Percentiles rank a stretch among this genome's conserved stretches.
phyloP scores from a whole-genome alignment of 2,113 vertebrate species.

The Thryonomys swinderianus region DNA sequence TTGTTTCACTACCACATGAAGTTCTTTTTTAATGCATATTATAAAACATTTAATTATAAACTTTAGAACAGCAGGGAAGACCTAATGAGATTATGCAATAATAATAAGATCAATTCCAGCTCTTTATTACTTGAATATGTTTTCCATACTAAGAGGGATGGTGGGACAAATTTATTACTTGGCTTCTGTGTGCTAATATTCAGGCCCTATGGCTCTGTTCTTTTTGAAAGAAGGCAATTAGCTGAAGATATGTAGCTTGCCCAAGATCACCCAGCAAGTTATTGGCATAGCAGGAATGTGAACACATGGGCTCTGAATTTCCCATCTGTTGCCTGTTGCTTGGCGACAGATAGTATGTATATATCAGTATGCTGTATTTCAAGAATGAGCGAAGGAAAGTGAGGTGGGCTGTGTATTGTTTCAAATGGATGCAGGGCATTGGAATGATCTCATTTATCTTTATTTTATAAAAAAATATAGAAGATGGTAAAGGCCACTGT shows the following conservation, averaged over 20 bases:
- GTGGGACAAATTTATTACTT: constrained; percentile 76
- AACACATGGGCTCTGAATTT: constrained; percentile 80
- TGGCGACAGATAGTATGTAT: constrained; percentile 74
- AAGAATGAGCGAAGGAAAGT: constrained; percentile 75
- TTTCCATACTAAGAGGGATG: constrained; percentile 76
- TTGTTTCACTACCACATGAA: no score
- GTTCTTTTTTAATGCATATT: constrained; percentile 40
- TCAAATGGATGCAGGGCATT: constrained; percentile 32
- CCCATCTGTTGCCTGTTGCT: constrained; percentile 81
- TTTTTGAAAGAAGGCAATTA: constrained; percentile 77
- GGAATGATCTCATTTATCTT: neutral
- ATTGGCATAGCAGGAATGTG: constrained; percentile 73
- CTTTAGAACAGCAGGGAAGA: constrained; percentile 71
- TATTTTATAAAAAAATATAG: neutral
- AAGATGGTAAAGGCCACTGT: neutral
- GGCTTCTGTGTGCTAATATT: constrained; percentile 75
- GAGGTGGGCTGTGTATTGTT: constrained; percentile 54
- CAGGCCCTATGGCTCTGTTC: constrained; percentile 69
- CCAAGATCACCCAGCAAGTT: constrained; percentile 80
- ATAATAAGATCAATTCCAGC: constrained; percentile 80
- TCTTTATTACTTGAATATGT: constrained; percentile 82
- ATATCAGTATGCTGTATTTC: constrained; percentile 74
- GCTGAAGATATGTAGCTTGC: constrained; percentile 80
- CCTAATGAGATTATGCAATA: constrained; percentile 73
- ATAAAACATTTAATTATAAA: constrained; percentile 65